Percentiles rank a stretch among this genome's conserved stretches.
phyloP scores from a whole-genome alignment of 2,888 invertebrate species.

The Amphipyra berbera region DNA sequence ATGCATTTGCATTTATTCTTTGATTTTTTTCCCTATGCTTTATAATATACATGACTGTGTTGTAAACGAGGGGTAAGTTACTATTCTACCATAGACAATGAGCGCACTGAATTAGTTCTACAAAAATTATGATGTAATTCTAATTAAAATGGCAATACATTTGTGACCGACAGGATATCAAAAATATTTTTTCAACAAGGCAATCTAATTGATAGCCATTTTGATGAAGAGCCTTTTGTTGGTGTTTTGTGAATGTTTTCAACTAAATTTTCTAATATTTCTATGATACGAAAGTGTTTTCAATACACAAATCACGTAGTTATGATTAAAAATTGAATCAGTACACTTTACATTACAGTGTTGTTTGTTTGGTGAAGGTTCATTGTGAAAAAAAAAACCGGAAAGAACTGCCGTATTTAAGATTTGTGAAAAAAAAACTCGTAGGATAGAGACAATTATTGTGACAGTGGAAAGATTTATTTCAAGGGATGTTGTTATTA shows the following conservation, averaged over 20 bases:
- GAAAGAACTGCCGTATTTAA: slow-evolving; percentile 81
- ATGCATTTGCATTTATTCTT: too few relatives aligned
- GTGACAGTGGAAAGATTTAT: slow-evolving; percentile 61
- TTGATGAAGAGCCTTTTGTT: slow-evolving; percentile 90
- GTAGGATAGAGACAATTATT: slow-evolving; percentile 59
- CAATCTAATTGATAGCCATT: slow-evolving; percentile 90
- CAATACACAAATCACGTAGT: slow-evolving; percentile 58
- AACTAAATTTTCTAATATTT: slow-evolving; percentile 80
- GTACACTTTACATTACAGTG: slow-evolving; percentile 65
- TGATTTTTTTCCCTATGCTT: too few relatives aligned
- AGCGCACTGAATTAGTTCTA: slow-evolving; percentile 51
- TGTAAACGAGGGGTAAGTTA: too few relatives aligned
- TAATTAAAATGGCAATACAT: slow-evolving; percentile 85
- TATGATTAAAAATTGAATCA: slow-evolving; percentile 60
- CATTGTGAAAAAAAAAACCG: slow-evolving; percentile 84
- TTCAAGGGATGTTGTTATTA: slow-evolving; percentile 41
- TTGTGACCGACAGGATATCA: slow-evolving; percentile 85
- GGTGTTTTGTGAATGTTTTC: slow-evolving; percentile 90
- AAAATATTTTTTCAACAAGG: slow-evolving; percentile 85
- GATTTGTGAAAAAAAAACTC: slow-evolving; percentile 69
- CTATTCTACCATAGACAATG: slow-evolving; percentile 70
- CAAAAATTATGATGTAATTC: slow-evolving; percentile 62
- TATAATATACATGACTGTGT: too few relatives aligned
- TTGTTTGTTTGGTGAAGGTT: slow-evolving; percentile 81
- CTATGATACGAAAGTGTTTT: slow-evolving; percentile 68